Base-by-base conservation (phyloP, 2,797 vertebrate species). In the Acridotheres tristis region DNA sequence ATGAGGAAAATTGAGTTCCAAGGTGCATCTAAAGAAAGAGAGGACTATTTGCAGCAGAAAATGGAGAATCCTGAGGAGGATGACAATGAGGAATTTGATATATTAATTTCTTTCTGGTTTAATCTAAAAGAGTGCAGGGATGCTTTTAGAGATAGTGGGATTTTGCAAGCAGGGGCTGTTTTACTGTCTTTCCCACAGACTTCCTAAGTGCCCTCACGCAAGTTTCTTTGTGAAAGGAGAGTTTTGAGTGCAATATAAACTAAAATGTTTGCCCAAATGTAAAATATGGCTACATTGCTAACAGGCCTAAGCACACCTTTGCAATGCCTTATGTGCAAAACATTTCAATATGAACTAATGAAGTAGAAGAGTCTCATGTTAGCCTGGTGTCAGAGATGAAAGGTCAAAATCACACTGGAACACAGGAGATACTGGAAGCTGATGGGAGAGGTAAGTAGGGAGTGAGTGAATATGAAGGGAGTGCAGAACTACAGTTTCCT, bases 201-300 rank as follows among this genome's bases (percentile, higher is more conserved):
- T 93, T 76, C 79, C 48, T 93, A 66, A 30, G 69, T 61, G 79
- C 84, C 85, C 63, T 93, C 88, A 79, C 67, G 53, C 88, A 51
- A 59, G 16, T 80, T 73, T 40, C 57, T 76, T 76, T 55, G 3
- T 48, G 71, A 62, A 86, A 88, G 38, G 69, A 65, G 47, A 71
- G 30, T 84, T 84, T 79, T 79, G 71, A 91, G 93, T 96, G 90
- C 93, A 95, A 94, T 96, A 94, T 57, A 61, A 90, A 84, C 47
- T 42, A 10, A 89, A 84, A 53, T 19, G 27, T 71, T 94, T 86
- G 69, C 67, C 68, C 67, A 77, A 57, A 55, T 68, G 74, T 82
- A 43, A 76, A 73, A 73, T 51, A 54, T 0, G 4, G 50, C 73
- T 76, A 66, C 27, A 2, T 11, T 86, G 38, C 79, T 76, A 48